These are phyloP conservation scores for Branchellion lobata DNA, from an alignment of 2,888 invertebrate species.

Conservation along the genomic window DNA sequence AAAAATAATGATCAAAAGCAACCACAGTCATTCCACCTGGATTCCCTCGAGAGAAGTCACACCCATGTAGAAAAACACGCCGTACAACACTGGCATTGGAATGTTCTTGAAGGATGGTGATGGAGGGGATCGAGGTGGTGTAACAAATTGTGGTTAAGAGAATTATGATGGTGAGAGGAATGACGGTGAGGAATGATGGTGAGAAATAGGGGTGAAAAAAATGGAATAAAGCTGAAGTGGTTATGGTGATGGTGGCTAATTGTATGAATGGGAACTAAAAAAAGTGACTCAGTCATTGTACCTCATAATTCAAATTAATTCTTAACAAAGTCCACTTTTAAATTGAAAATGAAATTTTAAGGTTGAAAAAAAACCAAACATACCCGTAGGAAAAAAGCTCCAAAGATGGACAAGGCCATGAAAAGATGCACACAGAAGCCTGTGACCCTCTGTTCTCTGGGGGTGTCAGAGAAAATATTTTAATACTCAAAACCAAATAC, in stretches of 20 bases:
- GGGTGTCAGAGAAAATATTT: background rate
- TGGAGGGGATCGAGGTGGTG: background rate
- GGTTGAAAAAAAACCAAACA: too few species aligned
- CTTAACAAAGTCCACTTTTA: too few species aligned
- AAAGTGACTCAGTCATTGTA: too few species aligned
- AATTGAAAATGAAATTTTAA: too few species aligned
- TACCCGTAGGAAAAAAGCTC: conserved; percentile 78
- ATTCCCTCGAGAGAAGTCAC: conserved; percentile 87
- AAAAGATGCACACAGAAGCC: conserved; percentile 88
- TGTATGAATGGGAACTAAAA: too few species aligned
- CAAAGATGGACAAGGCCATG: conserved; percentile 86
- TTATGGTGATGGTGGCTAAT: too few species aligned
- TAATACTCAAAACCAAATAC: background rate
- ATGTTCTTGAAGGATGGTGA: conserved; percentile 46
- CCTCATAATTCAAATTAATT: too few species aligned
- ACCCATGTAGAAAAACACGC: conserved; percentile 71
- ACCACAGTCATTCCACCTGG: too few species aligned
- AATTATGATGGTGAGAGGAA: too few species aligned
- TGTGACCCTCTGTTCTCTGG: conserved; percentile 76
- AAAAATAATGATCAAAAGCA: too few species aligned
- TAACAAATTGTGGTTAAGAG: background rate
- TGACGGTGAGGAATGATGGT: too few species aligned
- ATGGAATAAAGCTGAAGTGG: too few species aligned
- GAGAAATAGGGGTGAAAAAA: background rate
- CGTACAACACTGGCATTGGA: conserved; percentile 53